Evolutionary conservation across 2,113 vertebrate species (phyloP).

Genomic region (Micromys minutus): DNA sequence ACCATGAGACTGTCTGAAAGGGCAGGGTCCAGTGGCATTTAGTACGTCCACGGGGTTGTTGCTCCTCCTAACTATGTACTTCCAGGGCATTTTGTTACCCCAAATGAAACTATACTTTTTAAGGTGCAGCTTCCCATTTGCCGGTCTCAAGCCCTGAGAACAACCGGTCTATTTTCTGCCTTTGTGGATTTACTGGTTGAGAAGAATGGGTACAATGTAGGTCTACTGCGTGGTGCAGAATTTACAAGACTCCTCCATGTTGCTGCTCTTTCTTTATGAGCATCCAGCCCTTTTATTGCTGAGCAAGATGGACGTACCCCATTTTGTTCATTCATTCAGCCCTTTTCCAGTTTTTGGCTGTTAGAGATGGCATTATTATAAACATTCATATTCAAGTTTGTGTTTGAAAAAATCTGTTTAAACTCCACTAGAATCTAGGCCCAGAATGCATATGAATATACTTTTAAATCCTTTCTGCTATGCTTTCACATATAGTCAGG

Average conservation of each 20-base stretch:
- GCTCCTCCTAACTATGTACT: not conserved
- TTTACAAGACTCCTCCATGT: fast-evolving
- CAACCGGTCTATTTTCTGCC: not conserved
- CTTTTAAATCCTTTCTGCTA: not conserved
- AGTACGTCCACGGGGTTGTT: not conserved
- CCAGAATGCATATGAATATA: not conserved
- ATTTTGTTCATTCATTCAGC: not conserved
- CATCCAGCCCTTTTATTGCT: not conserved
- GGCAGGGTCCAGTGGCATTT: not conserved
- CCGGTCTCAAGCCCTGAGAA: not conserved
- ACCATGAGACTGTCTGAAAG: not conserved
- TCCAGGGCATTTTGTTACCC: conserved; percentile 5
- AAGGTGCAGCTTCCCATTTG: not conserved
- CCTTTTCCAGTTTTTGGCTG: not conserved
- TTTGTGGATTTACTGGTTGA: not conserved
- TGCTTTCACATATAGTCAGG: not conserved
- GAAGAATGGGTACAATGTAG: not conserved
- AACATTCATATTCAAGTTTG: not conserved
- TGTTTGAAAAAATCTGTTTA: conserved; percentile 25
- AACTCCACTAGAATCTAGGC: not conserved
- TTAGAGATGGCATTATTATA: not conserved
- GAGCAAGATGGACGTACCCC: not conserved
- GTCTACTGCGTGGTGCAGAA: not conserved
- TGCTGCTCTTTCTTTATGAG: not conserved
- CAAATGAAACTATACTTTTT: not conserved